These are phyloP conservation scores for Vulpes ferrilata DNA, from an alignment of 2,113 vertebrate species.

Conservation along the genomic window DNA sequence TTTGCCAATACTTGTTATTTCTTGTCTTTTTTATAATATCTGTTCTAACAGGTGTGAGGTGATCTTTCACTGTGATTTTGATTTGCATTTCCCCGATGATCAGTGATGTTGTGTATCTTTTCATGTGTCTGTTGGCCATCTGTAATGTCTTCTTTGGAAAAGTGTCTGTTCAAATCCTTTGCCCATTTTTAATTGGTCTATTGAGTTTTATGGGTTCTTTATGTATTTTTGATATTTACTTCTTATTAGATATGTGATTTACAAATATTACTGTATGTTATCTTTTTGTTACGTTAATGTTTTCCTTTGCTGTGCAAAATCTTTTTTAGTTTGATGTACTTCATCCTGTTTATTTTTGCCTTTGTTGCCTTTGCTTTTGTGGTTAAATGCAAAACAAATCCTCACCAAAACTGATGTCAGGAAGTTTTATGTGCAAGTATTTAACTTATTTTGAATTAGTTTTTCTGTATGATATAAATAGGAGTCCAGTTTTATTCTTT, in stretches of 20 bases:
- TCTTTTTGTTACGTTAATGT: neutral
- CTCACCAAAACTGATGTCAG: neutral
- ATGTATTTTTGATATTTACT: neutral
- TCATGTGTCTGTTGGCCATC: neutral
- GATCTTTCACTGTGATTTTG: neutral
- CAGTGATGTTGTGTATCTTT: neutral
- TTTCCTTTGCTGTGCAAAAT: neutral
- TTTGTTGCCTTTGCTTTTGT: neutral
- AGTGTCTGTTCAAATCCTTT: neutral
- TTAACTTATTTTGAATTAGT: slow-evolving; percentile 19
- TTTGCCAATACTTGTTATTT: neutral
- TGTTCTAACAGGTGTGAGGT: neutral
- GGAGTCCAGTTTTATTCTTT: neutral
- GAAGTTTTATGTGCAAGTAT: neutral
- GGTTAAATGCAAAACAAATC: neutral
- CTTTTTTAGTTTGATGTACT: neutral
- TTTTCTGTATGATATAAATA: neutral
- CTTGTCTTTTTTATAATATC: neutral
- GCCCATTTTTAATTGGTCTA: neutral
- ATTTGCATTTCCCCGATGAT: neutral
- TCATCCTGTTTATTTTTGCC: neutral
- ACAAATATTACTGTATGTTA: neutral
- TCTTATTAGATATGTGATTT: neutral
- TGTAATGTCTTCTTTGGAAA: neutral
- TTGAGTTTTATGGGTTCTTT: neutral